These are phyloP conservation scores for Acipenser transmontanus DNA, from an alignment of 2,797 vertebrate species.

Conservation along the genomic window DNA sequence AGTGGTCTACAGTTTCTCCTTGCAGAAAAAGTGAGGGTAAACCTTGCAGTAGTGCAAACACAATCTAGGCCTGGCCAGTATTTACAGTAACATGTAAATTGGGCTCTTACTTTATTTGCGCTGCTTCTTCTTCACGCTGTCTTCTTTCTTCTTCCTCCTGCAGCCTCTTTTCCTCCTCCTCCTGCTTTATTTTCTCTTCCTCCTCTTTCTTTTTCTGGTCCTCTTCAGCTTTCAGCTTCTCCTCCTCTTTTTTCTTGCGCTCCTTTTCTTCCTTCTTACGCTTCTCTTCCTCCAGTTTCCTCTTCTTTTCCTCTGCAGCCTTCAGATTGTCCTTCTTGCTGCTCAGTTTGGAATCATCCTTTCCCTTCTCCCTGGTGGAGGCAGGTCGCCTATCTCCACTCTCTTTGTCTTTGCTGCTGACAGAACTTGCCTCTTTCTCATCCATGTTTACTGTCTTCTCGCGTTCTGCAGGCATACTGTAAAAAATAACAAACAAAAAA, in stretches of 20 bases:
- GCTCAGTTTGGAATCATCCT: slow-evolving; percentile 78
- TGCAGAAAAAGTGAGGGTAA: too few relatives aligned
- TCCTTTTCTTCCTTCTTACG: slow-evolving; percentile 93
- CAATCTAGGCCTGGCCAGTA: too few relatives aligned
- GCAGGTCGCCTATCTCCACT: slow-evolving; percentile 66
- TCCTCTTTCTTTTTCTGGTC: slow-evolving; percentile 86
- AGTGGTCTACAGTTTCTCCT: too few relatives aligned
- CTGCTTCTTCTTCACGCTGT: slow-evolving; percentile 82
- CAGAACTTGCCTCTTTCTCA: slow-evolving; percentile 74
- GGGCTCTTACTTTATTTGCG: slow-evolving; percentile 77
- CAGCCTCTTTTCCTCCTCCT: slow-evolving; percentile 82
- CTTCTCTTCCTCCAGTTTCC: slow-evolving; percentile 87
- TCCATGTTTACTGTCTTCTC: slow-evolving; percentile 88
- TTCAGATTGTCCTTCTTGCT: slow-evolving; percentile 80
- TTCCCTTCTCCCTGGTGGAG: slow-evolving; percentile 73
- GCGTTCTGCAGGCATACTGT: slow-evolving; percentile 91
- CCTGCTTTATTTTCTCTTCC: slow-evolving; percentile 79
- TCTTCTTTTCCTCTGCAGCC: slow-evolving; percentile 83
- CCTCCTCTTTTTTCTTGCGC: slow-evolving; percentile 85
- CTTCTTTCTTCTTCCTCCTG: slow-evolving; percentile 80
- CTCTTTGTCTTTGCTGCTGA: slow-evolving; percentile 79
- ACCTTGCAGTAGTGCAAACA: too few relatives aligned
- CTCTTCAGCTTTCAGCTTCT: slow-evolving; percentile 84
- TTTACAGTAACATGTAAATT: too few relatives aligned
- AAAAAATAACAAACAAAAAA: not conserved